Conservation (phyloP, 2,113 vertebrate genomes). For the Mixornis gularis region DNA sequence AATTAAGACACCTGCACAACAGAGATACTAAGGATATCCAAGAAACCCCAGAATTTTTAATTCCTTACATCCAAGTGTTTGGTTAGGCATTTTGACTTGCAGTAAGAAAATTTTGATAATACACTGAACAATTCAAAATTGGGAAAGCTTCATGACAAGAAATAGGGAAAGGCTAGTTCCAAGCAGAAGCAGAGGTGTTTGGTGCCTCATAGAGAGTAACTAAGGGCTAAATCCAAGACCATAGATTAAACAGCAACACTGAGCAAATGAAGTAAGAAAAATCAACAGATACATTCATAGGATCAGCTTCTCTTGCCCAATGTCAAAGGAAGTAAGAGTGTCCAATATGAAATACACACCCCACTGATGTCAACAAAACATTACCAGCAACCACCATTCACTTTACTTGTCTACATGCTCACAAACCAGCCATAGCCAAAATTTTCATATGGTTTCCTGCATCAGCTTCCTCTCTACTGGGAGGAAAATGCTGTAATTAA, state of each 20-base stretch:
- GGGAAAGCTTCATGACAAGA: not conserved
- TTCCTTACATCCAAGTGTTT: not conserved
- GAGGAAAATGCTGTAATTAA: fast-evolving
- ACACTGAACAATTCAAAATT: not conserved
- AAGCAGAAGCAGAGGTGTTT: not conserved
- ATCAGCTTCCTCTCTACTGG: not conserved
- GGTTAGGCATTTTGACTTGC: not conserved
- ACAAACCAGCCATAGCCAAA: not conserved
- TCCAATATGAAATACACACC: not conserved
- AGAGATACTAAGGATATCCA: not conserved
- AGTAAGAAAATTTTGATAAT: not conserved
- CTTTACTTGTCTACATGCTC: not conserved
- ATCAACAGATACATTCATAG: not conserved
- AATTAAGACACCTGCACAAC: not conserved
- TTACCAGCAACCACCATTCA: not conserved
- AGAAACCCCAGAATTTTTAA: not conserved
- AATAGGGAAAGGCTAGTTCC: not conserved
- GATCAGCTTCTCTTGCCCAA: not conserved
- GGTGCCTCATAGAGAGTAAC: not conserved
- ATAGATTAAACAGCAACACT: not conserved
- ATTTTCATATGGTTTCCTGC: not conserved
- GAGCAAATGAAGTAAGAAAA: not conserved
- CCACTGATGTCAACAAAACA: not conserved
- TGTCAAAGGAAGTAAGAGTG: not conserved
- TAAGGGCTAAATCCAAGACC: not conserved